Evolutionary conservation across 2,113 vertebrate genomes (phyloP), one percentile per base, ranked within the genome.

Genomic region (Lucifuga dentata): DNA sequence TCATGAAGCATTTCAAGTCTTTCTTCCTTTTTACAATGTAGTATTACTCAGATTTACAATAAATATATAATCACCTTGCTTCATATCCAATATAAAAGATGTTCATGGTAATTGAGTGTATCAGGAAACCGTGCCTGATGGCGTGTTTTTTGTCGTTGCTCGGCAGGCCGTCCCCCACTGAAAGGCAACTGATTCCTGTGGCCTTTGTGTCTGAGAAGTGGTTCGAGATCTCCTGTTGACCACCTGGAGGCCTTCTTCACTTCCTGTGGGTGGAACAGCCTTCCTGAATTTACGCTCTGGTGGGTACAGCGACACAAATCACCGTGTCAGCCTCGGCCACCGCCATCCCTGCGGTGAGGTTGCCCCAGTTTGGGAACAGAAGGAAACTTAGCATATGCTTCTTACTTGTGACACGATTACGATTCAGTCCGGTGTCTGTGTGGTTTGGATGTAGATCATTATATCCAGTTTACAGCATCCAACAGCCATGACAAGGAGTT

Each of bases 211-310:
- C 98, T 84, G 98, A 98, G 93, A 99, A 98, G 92, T 99, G 98
- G 98, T 99, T 98, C 71, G 98, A 99, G 91, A 99, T 99, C 93
- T 99, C 98, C 87, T 99, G 98, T 94, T 99, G 96, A 98, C 94
- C 88, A 92, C 92, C 91, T 91, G 89, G 90, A 94, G 93, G 87
- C 92, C 93, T 93, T 94, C 93, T 90, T 86, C 71, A 93, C 91
- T 93, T 93, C 93, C 92, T 90, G 91, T 91, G 92, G 92, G 92
- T 92, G 90, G 93, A 93, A 92, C 91, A 92, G 92, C 94, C 87
- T 92, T 94, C 93, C 73, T 83, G 90, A 91, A 75, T 92, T 93
- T 92, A 86, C 88, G 89, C 93, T 93, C 93, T 90, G 96, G 96
- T 98, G 93, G 0, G 95, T 96, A 91, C 73, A 52, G 53, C 46